Conservation (phyloP, 2,888 invertebrate species). For the Pediacus dermestoides region DNA sequence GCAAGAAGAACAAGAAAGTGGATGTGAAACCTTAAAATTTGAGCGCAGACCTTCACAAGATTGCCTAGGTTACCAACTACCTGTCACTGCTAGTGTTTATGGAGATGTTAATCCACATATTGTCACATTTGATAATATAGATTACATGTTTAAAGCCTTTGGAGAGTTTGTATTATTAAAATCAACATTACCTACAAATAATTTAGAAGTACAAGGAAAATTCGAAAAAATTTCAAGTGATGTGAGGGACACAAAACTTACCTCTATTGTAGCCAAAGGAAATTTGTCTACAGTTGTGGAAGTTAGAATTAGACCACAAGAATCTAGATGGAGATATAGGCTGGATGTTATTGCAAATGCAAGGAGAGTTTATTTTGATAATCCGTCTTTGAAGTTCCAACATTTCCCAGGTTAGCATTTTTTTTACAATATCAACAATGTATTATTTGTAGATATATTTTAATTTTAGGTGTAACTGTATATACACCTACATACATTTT, state of each 20-base stretch:
- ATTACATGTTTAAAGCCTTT: slow-evolving; percentile 93
- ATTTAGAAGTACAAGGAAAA: slow-evolving; percentile 79
- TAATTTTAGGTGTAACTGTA: slow-evolving; percentile 70
- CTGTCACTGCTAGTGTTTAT: slow-evolving; percentile 80
- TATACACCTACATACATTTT: slow-evolving; percentile 89
- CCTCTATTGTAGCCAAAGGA: slow-evolving; percentile 78
- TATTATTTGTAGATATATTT: background rate
- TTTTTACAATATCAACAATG: too few relatives aligned
- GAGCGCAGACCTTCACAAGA: slow-evolving; percentile 92
- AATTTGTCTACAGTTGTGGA: slow-evolving; percentile 79
- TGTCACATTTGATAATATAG: slow-evolving; percentile 84
- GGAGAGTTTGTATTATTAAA: slow-evolving; percentile 85
- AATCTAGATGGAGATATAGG: slow-evolving; percentile 87
- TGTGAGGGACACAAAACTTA: slow-evolving; percentile 77
- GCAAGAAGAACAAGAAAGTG: slow-evolving; percentile 88
- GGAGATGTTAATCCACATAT: slow-evolving; percentile 96
- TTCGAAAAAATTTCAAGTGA: slow-evolving; percentile 79
- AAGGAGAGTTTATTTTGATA: slow-evolving; percentile 81
- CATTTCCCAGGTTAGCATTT: slow-evolving; percentile 79
- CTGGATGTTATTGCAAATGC: slow-evolving; percentile 89
- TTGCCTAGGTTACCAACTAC: slow-evolving; percentile 92
- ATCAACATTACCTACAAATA: slow-evolving; percentile 70
- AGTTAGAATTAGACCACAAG: slow-evolving; percentile 76
- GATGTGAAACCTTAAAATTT: slow-evolving; percentile 91
- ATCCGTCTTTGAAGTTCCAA: slow-evolving; percentile 81